Base-by-base conservation (phyloP, 2,888 invertebrate species). In the Tortrix viridana region DNA sequence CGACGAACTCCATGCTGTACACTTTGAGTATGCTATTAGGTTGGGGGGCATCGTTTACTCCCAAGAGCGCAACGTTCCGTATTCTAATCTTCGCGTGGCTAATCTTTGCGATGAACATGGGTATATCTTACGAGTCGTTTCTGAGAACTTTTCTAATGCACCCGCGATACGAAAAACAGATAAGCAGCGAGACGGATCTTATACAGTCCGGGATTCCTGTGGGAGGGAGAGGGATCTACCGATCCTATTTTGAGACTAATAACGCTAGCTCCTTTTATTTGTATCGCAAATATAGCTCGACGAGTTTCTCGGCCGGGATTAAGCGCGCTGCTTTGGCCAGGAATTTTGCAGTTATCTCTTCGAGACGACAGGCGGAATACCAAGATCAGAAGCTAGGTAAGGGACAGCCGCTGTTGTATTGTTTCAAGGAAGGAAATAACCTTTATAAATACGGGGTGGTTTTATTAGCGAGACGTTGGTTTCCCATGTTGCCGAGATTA, bases 361-460 rank as follows among this genome's bases (percentile, higher is more conserved):
- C 92, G 46, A 81, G 87, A 69, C 81, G 86, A 69, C 92, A 92
- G 68, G 91, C 89, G 18, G 82, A 82, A 69, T 92, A 89, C 77
- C 84, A 88, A 67, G 89, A 90, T 69, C 89, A 89, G 73, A 80
- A 81, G 73, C 76, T 92, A 58, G 91, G 91, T 4, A 89, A 76
- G 78, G 92, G 92, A 48, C 81, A 75, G 49, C 81, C 82, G 6
- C 74, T 89, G 73, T 80, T 92, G 65, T 89, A 86, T 74, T 92
- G 92, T 74, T 92, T 92, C 62, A 82, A 86, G 0, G 92, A 92
- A 71, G 85, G 82, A 61, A 73, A 87, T 70, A 92, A 90, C 66
- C 78, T 92, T 67, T 92, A 92, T 70, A 92, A 92, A 73, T 92
- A 92, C 63, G 90, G 89, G 0, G 92, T 92, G n/a, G 92, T 89